Base-by-base conservation (phyloP, 2,113 vertebrate species). In the Macquaria ambigua region DNA sequence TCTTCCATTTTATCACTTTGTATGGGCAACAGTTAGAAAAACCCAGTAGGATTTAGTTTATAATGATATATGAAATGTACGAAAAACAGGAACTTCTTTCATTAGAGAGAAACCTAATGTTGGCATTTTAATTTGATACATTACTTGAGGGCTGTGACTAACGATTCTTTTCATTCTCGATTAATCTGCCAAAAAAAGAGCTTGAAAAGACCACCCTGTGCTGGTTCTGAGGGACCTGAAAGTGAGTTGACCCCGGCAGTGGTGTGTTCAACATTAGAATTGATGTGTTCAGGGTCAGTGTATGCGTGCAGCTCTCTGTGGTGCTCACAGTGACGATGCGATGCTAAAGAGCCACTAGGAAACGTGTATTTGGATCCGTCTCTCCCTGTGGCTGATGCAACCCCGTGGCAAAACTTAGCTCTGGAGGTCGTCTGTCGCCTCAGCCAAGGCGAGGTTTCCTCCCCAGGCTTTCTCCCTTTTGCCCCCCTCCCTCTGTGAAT, bases 361-460 rank as follows among this genome's bases (percentile, higher is more conserved):
- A 81, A 77, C 84, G 82, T 28, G 76, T 23, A 73, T 90, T 64
- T 77, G 68, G 61, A 71, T 39, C 59, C 21, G 12, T 43, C 69
- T 71, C 83, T 85, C 81, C 64, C 73, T 21, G 77, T 79, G 87
- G 92, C 93, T 95, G 92, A 96, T 90, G 91, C 92, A 95, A 95
- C 77, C 79, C 74, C 1, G 37, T 15, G 69, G 92, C 90, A 95
- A 94, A 93, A 82, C 79, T 37, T 58, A 84, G 82, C 75, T 89
- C 74, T 82, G 88, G 87, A 91, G 91, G 83, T 81, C 74, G 50
- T 83, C 78, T 74, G 86, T 92, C 69, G 74, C 90, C 84, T 90
- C 76, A 69, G 90, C 31, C 58, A 41, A 93, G 86, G 88, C 79
- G 50, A 91, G 90, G 92, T 92, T 94, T 93, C 89, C 91, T 92